Evolutionary conservation across 2,797 vertebrate genomes (phyloP).

Genomic region (Pangasius larnaudii): DNA sequence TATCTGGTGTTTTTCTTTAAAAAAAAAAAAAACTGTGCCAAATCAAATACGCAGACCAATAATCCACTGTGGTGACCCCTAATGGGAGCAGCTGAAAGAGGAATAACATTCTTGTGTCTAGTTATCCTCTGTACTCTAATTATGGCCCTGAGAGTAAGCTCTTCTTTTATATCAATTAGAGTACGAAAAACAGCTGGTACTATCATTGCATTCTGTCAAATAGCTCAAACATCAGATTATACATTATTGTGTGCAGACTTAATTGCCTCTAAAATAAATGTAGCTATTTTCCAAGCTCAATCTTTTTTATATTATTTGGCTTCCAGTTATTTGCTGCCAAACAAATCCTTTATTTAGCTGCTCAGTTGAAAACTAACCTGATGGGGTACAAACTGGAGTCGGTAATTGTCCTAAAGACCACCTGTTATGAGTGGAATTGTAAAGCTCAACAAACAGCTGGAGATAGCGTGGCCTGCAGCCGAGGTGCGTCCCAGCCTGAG

Average conservation of each 20-base stretch:
- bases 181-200: neutral
- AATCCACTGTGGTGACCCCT: too few species aligned
- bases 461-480: neutral
- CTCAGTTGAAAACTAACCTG: constrained; percentile 19
- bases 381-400: constrained; percentile 8
- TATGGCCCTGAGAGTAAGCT: neutral
- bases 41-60: neutral
- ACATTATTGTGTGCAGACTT: neutral
- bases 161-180: neutral
- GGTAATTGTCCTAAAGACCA: constrained; percentile 4
- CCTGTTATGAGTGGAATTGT: constrained; percentile 18
- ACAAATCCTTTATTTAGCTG: constrained; percentile 35
- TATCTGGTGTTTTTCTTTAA: too few species aligned
- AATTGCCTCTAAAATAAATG: neutral
- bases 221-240: neutral
- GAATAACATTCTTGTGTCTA: neutral
- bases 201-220: neutral
- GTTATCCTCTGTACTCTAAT: neutral
- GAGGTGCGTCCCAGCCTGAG: constrained; percentile 25
- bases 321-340: constrained; percentile 32
- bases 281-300: neutral
- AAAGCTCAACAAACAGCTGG: constrained; percentile 33
- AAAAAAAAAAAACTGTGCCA: too few species aligned
- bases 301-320: constrained; percentile 29
- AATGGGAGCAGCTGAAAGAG: too few species aligned